A percentile compares a stretch with the other conserved stretches of the same genome.
Evolutionary conservation across 2,888 invertebrate genomes (phyloP).

Genomic region (Volucella zonaria): DNA sequence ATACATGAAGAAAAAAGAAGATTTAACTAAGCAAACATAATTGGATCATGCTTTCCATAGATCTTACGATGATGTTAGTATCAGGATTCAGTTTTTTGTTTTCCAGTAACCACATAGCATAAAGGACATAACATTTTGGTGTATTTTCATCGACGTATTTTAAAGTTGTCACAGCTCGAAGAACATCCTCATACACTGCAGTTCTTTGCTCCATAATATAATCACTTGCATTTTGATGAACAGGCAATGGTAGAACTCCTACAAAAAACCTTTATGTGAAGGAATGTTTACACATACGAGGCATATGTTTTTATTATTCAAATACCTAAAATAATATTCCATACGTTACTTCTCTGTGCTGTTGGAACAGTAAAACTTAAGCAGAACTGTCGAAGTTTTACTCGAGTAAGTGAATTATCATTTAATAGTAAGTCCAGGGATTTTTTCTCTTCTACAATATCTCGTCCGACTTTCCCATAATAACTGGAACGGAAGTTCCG

Average conservation of each 20-base stretch:
- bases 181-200: slow-evolving; percentile 89
- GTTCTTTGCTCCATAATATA: slow-evolving; percentile 90
- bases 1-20: slow-evolving; percentile 47
- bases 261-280: slow-evolving; percentile 18
- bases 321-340: slow-evolving; percentile 92
- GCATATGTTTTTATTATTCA: background rate
- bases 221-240: slow-evolving; percentile 89
- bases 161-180: slow-evolving; percentile 88
- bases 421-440: slow-evolving; percentile 94
- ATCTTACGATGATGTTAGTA: slow-evolving; percentile 82
- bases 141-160: slow-evolving; percentile 86
- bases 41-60: background rate
- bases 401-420: slow-evolving; percentile 91
- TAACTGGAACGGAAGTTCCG: slow-evolving; percentile 92
- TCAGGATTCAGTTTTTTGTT: slow-evolving; percentile 86
- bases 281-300: background rate
- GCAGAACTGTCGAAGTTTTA: slow-evolving; percentile 92
- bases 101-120: slow-evolving; percentile 92
- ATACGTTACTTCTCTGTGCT: slow-evolving; percentile 89
- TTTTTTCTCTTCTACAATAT: slow-evolving; percentile 95
- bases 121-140: slow-evolving; percentile 87
- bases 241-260: slow-evolving; percentile 88
- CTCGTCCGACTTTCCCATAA: slow-evolving; percentile 94
- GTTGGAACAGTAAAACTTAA: slow-evolving; percentile 92
- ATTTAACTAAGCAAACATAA: background rate